Evolutionary conservation across 2,888 invertebrate genomes (phyloP).

Genomic region (Neoscelio sp.): DNA sequence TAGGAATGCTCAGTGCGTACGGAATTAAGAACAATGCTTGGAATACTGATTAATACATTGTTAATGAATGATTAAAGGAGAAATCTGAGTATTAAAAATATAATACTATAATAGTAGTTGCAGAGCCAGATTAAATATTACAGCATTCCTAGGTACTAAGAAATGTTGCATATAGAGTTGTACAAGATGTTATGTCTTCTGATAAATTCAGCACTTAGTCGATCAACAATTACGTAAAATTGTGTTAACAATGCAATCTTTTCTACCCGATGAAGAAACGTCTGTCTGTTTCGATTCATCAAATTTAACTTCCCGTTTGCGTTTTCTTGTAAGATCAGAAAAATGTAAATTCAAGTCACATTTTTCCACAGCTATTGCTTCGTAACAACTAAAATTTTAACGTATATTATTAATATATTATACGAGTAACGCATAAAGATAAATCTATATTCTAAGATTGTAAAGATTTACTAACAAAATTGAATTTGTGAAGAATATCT

Average conservation of each 20-base stretch:
- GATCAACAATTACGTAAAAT: constrained; percentile 24
- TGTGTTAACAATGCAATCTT: background rate
- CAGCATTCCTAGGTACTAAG: no score
- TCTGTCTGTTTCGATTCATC: constrained; percentile 10
- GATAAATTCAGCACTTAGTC: constrained; percentile 9
- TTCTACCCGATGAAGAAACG: background rate
- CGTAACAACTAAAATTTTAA: constrained; percentile 30
- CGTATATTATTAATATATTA: constrained; percentile 14
- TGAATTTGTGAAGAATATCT: constrained; percentile 48
- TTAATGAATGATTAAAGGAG: no score
- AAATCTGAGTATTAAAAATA: no score
- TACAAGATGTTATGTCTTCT: no score
- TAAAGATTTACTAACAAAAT: constrained; percentile 38
- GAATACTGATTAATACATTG: no score
- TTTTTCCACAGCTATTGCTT: constrained; percentile 34
- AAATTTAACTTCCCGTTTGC: constrained; percentile 23
- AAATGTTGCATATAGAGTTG: no score
- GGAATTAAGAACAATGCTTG: no score
- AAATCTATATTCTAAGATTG: constrained; percentile 41
- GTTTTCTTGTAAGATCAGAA: background rate
- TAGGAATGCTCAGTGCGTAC: no score
- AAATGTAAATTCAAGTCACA: constrained; percentile 24
- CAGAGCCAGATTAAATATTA: no score
- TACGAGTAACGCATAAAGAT: constrained; percentile 46
- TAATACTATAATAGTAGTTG: no score